Evolutionary conservation across 2,888 invertebrate species (phyloP), one percentile per base, ranked within the genome.

Genomic region (Halictus ligatus): DNA sequence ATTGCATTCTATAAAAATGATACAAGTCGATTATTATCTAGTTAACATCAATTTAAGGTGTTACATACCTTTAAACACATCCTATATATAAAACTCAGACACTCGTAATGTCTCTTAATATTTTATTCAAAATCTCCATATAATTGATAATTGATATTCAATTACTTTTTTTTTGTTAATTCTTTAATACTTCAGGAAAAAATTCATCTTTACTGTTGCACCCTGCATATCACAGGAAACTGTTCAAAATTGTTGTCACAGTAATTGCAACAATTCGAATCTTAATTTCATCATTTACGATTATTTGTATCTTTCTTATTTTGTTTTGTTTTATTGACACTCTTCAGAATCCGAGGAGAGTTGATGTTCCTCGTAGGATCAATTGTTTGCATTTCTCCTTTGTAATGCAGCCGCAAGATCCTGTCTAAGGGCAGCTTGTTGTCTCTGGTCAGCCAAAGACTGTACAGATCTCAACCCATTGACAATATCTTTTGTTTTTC

Each of bases 401-500:
- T 98, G 97, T 92, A 98, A 96, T 82, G 98, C 98, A 67, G 97
- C 97, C 29, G 98, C 98, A 89, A 99, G 96, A 95, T 98, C 98
- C 95, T 98, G 98, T 94, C 97, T 97, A 93, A 99, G 96, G 73
- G 98, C 98, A 60, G 97, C 97, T 94, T 98, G 98, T 94, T 97
- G 97, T 90, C 97, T 96, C 92, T 98, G 97, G 95, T 99, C 98
- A 75, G 98, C 97, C 82, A 99, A 96, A 13, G 98, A 97, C 93
- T 98, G 97, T 89, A 98, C 97, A 72, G 97, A 97, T 78, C 99
- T 96, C 91, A 99, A 96, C 18, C 99, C 98, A 95, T 99, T 99
- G 84, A 99, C 99, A 94, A 99, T 99, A 95, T 99, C 99, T 96
- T 98, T 99, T 78, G 99, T 99, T 96, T 99, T 99, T 94, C 99